Evolutionary conservation across 2,113 vertebrate genomes (phyloP).

Genomic region (Thomomys bottae): DNA sequence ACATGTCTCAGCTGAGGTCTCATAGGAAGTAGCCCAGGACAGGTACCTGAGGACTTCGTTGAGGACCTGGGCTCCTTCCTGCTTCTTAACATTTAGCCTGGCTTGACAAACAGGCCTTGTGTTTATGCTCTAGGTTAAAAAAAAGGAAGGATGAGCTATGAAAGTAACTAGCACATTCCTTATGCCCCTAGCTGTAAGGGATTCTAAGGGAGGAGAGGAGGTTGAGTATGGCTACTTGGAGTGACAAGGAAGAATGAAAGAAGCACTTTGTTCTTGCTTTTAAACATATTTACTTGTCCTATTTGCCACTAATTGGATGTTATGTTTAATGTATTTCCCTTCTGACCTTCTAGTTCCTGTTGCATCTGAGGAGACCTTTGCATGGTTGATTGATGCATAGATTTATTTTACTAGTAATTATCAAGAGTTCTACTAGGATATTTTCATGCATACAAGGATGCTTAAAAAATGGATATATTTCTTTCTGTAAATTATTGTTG

Average conservation of each 20-base stretch:
- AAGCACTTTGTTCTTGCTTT: slow-evolving; percentile 14
- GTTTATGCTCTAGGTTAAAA: not conserved
- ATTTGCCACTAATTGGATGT: slow-evolving; percentile 4
- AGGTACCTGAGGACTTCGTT: not conserved
- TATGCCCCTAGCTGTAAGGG: not conserved
- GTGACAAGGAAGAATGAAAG: too few relatives aligned
- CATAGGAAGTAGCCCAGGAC: not conserved
- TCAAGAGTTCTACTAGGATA: not conserved
- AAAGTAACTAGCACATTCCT: not conserved
- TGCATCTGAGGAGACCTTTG: not conserved
- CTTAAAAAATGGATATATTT: not conserved
- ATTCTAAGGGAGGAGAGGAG: not conserved
- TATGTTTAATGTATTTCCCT: slow-evolving; percentile 8
- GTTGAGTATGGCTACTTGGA: not conserved
- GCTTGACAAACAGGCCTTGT: not conserved
- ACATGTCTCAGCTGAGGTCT: not conserved
- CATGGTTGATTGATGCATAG: not conserved
- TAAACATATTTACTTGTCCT: not conserved
- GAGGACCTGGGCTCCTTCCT: not conserved
- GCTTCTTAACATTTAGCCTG: not conserved
- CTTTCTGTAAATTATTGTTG: not conserved
- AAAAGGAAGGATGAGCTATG: not conserved
- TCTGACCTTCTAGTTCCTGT: not conserved
- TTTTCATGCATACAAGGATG: not conserved
- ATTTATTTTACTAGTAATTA: slow-evolving; percentile 1